Conservation (phyloP, 2,888 invertebrate species). For the Hypsopygia costalis region DNA sequence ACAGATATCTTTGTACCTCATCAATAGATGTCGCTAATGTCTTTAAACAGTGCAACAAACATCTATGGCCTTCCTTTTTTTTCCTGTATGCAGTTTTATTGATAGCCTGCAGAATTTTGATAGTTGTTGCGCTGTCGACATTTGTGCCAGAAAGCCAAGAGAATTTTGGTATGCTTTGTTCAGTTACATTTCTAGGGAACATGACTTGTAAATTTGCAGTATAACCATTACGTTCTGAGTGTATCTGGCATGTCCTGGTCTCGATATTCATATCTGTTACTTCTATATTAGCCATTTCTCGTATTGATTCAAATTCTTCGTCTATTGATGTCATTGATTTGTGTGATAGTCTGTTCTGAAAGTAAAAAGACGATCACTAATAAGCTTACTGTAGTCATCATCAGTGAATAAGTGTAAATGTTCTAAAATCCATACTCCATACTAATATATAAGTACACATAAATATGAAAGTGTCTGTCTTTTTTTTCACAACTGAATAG, state of each 20-base stretch:
- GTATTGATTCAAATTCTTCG: conserved; percentile 75
- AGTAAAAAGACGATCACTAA: conserved; percentile 4
- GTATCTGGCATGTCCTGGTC: conserved; percentile 80
- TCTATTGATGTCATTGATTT: conserved; percentile 61
- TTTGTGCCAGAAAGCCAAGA: conserved; percentile 76
- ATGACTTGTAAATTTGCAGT: conserved; percentile 78
- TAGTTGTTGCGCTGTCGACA: conserved; percentile 85
- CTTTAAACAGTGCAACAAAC: conserved; percentile 91
- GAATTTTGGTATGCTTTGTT: conserved; percentile 72
- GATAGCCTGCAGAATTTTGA: conserved; percentile 88
- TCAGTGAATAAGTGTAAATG: too few species aligned
- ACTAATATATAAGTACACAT: too few species aligned
- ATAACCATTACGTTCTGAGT: conserved; percentile 76
- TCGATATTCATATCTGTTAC: conserved; percentile 81
- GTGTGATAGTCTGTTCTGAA: conserved; percentile 56
- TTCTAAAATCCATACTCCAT: too few species aligned
- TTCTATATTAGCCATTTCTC: conserved; percentile 74
- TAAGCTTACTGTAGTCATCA: too few species aligned
- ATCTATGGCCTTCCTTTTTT: conserved; percentile 91
- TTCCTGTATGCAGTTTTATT: conserved; percentile 90
- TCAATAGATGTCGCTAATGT: conserved; percentile 70
- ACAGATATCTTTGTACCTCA: too few species aligned
- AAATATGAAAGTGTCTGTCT: too few species aligned
- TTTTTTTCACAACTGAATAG: too few species aligned
- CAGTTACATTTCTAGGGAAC: conserved; percentile 78